Conservation (phyloP, 2,113 vertebrate genomes). For the Eleginops maclovinus region DNA sequence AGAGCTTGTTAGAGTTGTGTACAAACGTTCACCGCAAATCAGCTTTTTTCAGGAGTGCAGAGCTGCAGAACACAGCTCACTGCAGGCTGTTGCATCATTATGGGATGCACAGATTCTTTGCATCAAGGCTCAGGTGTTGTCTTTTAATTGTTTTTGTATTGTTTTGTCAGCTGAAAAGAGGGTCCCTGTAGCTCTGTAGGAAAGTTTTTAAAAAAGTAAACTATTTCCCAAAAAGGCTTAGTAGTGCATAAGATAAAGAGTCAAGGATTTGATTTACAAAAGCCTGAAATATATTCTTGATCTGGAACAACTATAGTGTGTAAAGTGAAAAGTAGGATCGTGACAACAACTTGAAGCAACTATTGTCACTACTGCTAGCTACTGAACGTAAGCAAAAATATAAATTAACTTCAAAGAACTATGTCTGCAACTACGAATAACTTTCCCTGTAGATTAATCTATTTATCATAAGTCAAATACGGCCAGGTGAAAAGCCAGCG, state of each 20-base stretch:
- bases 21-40: constrained; percentile 64
- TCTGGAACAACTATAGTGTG: neutral
- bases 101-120: constrained; percentile 48
- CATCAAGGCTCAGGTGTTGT: constrained; percentile 50
- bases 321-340: neutral
- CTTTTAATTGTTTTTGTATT: constrained; percentile 46
- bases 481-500: neutral
- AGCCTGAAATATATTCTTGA: constrained; percentile 6
- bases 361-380: neutral
- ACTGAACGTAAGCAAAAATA: neutral
- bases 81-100: constrained; percentile 67
- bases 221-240: neutral
- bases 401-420: neutral
- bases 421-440: neutral
- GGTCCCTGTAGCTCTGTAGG: neutral
- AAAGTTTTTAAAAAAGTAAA: constrained; percentile 14
- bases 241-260: neutral
- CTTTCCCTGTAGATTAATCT: neutral
- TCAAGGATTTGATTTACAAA: constrained; percentile 3
- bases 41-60: constrained; percentile 21
- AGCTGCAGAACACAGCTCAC: constrained; percentile 46
- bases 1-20: constrained; percentile 73
- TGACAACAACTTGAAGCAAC: neutral
- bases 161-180: constrained; percentile 30
- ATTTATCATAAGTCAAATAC: neutral